Evolutionary conservation across 2,113 vertebrate genomes (phyloP).

Genomic region (Chaenocephalus aceratus): DNA sequence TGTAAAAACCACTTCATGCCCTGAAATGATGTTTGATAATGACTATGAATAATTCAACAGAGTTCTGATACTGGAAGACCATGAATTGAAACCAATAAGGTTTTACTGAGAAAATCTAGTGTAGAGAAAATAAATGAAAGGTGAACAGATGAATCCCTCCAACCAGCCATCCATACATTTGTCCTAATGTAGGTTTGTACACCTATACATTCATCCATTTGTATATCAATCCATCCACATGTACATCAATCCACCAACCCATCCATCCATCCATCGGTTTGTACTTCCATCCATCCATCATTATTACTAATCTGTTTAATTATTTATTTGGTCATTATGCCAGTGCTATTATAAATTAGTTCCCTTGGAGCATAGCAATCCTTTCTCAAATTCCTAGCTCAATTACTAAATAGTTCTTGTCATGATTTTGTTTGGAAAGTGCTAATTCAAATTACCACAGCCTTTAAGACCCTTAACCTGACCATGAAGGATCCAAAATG

Average conservation of each 20-base stretch:
- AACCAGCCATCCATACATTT: conserved; percentile 4
- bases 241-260: no score
- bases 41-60: conserved; percentile 61
- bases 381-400: background rate
- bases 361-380: background rate
- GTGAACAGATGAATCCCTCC: conserved; percentile 21
- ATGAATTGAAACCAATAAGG: conserved; percentile 18
- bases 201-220: no score
- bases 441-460: background rate
- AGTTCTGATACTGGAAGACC: conserved; percentile 9
- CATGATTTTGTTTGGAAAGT: background rate
- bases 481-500: no score
- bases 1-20: conserved; percentile 42
- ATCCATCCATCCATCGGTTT: no score
- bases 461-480: no score
- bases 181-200: no score
- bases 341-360: background rate
- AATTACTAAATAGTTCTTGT: no score
- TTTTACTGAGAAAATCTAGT: conserved; percentile 17
- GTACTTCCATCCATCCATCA: no score
- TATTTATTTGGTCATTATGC: background rate
- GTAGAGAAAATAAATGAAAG: conserved; percentile 1
- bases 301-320: no score
- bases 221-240: no score
- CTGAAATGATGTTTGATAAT: conserved; percentile 38